phyloP scores from a whole-genome alignment of 2,797 vertebrate genomes.

The Gobio occitaniae region DNA sequence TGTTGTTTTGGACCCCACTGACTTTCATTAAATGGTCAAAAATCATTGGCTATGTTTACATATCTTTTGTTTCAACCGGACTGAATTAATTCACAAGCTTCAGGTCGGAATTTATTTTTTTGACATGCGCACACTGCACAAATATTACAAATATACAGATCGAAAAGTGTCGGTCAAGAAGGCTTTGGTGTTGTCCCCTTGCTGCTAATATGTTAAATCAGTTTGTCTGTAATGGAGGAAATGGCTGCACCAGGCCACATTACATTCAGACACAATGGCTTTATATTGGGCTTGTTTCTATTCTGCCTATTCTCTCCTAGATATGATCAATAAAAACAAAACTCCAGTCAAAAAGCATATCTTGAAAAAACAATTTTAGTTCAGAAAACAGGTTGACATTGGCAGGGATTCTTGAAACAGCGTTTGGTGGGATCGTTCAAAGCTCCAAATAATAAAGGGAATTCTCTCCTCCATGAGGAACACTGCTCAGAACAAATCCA shows the following conservation, averaged over 20 bases:
- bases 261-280: constrained; percentile 50
- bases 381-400: background rate
- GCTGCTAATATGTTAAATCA: constrained; percentile 47
- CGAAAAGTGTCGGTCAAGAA: background rate
- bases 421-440: background rate
- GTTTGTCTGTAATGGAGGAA: constrained; percentile 57
- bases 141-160: no score
- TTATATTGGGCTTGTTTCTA: constrained; percentile 14
- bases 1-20: no score
- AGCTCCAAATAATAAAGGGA: constrained; percentile 1
- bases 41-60: no score
- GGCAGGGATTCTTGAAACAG: background rate
- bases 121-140: no score
- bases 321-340: background rate
- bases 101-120: no score
- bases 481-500: constrained; percentile 21
- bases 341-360: background rate
- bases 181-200: constrained; percentile 41
- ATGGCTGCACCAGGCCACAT: constrained; percentile 26
- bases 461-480: background rate
- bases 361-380: background rate
- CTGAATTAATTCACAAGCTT: no score
- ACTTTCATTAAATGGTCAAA: no score
- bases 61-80: no score
- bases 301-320: constrained; percentile 5